Base-by-base conservation (phyloP, 2,797 vertebrate species). In the Meda fulgida region DNA sequence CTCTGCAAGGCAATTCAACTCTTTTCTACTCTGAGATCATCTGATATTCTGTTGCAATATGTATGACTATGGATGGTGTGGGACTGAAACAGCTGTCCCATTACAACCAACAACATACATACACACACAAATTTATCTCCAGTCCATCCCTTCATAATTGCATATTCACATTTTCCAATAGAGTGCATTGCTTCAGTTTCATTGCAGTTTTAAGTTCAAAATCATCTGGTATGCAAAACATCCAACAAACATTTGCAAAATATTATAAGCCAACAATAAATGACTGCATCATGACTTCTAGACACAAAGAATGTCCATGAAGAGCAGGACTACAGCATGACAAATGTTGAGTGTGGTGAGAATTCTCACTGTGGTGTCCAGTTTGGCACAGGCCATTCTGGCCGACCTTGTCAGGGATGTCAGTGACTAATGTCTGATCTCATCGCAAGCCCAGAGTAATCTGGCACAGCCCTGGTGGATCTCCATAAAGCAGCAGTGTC, bases 371-470 rank as follows among this genome's bases (percentile, higher is more conserved):
- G 76, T 80, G 78, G 85, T 87, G 86, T 87, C 83, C 63, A 81
- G 71, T 80, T 91, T 91, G 90, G 91, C 90, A 71, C 11, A 34
- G 60, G 13, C 36, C 67, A 80, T 90, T 88, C 89, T 94, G 93
- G 92, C 93, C 93, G 95, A 95, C 93, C 93, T 95, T 94, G 93
- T 85, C 89, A 69, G n/a, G n/a, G 31, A 78, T 91, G 84, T 84
- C 86, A 89, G 89, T 89, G 91, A 90, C 80, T 86, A 78, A 89
- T 85, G 87, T 84, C 71, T 89, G 80, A 84, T 80, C 84, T 85
- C 85, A 72, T 75, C 84, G 87, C 70, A 84, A 89, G 88, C 70
- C 78, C 83, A 88, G 87, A 87, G 84, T 67, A 87, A 89, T 83
- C 88, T 94, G 93, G 94, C 92, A 91, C 46, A 60, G 81, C 66